Percentiles rank a stretch among this genome's conserved stretches.
Conservation (phyloP, 2,888 invertebrate species). For the Lamellibrachia satsuma region DNA sequence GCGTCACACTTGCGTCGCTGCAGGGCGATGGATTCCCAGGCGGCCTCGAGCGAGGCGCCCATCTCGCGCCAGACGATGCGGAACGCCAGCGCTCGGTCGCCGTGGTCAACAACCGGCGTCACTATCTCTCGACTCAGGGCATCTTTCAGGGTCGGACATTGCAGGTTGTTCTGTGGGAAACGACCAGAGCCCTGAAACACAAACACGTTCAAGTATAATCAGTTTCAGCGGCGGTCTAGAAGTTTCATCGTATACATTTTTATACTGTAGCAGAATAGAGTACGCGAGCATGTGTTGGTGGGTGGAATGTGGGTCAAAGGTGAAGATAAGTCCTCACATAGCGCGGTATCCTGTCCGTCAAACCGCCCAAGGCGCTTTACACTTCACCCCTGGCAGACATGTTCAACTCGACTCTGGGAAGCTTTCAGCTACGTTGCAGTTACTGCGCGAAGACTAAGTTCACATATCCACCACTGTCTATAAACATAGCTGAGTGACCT, state of each 20-base stretch:
- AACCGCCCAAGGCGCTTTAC: no score
- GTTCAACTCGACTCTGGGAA: no score
- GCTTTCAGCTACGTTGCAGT: no score
- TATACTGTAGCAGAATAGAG: no score
- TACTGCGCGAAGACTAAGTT: no score
- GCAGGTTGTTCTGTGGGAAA: slow-evolving; percentile 4
- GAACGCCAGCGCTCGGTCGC: not conserved
- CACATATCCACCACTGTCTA: no score
- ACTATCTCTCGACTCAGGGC: not conserved
- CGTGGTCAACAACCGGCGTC: not conserved
- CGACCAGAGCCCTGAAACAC: not conserved
- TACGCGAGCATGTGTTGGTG: no score
- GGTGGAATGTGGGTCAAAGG: no score
- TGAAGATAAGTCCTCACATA: no score
- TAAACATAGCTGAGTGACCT: no score
- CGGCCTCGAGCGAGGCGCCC: not conserved
- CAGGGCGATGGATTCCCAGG: not conserved
- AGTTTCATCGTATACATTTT: not conserved
- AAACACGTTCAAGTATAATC: not conserved
- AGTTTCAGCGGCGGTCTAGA: not conserved
- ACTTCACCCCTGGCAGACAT: no score
- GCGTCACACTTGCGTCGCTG: not conserved
- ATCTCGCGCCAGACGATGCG: not conserved
- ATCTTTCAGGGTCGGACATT: not conserved
- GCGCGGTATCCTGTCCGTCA: no score